Evolutionary conservation across 2,113 vertebrate genomes (phyloP).

Genomic region (Clupea harengus): DNA sequence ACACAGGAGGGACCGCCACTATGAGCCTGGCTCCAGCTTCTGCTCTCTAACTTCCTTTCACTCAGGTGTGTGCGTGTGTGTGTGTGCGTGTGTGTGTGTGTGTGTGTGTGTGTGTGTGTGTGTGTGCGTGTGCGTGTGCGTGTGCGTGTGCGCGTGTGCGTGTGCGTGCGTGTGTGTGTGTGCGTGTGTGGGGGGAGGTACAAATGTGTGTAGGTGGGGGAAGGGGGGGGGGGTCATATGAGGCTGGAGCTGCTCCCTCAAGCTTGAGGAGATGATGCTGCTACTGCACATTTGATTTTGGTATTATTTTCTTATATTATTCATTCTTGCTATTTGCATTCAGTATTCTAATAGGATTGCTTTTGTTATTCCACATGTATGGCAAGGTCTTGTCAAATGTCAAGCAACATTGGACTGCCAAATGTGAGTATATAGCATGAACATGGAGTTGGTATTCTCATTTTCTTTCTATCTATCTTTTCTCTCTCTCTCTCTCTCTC

Average conservation of each 20-base stretch:
- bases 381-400: neutral
- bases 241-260: neutral
- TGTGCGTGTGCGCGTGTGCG: too few species aligned
- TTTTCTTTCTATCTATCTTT: too few species aligned
- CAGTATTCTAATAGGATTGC: neutral
- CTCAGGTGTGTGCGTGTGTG: neutral
- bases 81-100: neutral
- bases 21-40: neutral
- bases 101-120: neutral
- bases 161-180: neutral
- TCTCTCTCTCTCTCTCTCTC: neutral
- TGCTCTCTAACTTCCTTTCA: neutral
- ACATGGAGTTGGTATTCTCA: too few species aligned
- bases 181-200: neutral
- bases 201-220: too few species aligned
- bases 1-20: neutral
- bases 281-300: neutral
- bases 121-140: neutral
- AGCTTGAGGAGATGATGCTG: neutral
- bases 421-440: too few species aligned
- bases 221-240: neutral
- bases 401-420: too few species aligned
- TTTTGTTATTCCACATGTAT: neutral
- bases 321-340: neutral
- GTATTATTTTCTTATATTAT: too few species aligned